A percentile compares a stretch with the other conserved stretches of the same genome.
These are phyloP conservation scores for Erithacus rubecula DNA, from an alignment of 2,797 vertebrate genomes.

Conservation along the genomic window DNA sequence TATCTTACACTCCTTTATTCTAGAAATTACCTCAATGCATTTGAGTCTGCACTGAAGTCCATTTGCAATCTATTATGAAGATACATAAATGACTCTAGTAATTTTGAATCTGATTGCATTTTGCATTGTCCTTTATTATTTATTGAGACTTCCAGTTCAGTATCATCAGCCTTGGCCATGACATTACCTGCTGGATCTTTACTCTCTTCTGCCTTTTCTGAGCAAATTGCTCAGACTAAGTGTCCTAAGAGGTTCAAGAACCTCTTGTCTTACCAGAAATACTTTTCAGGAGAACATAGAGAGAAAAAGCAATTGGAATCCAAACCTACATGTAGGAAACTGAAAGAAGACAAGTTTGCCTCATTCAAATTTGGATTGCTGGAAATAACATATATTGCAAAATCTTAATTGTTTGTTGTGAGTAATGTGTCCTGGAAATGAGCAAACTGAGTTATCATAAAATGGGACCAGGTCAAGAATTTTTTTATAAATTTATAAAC, in stretches of 20 bases:
- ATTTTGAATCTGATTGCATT: slow-evolving; percentile 48
- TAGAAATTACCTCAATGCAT: not conserved
- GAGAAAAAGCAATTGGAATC: not conserved
- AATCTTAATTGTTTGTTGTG: not conserved
- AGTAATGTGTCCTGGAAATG: not conserved
- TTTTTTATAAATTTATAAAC: not conserved
- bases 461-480: not conserved
- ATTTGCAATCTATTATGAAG: slow-evolving; percentile 15
- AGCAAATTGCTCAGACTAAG: not conserved
- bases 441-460: not conserved
- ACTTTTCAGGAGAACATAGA: not conserved
- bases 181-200: not conserved
- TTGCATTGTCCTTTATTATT: slow-evolving; percentile 49
- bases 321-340: not conserved
- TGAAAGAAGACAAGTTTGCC: not conserved
- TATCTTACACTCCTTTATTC: not conserved
- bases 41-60: slow-evolving; percentile 21
- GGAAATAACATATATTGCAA: not conserved
- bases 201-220: not conserved
- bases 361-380: not conserved
- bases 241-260: not conserved
- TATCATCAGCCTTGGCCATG: not conserved
- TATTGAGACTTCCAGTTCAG: slow-evolving; percentile 42
- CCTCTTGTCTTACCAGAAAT: not conserved
- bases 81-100: slow-evolving; percentile 5